Evolutionary conservation across 2,797 vertebrate genomes (phyloP), one percentile per base, ranked within the genome.

Genomic region (Channallabes apus): DNA sequence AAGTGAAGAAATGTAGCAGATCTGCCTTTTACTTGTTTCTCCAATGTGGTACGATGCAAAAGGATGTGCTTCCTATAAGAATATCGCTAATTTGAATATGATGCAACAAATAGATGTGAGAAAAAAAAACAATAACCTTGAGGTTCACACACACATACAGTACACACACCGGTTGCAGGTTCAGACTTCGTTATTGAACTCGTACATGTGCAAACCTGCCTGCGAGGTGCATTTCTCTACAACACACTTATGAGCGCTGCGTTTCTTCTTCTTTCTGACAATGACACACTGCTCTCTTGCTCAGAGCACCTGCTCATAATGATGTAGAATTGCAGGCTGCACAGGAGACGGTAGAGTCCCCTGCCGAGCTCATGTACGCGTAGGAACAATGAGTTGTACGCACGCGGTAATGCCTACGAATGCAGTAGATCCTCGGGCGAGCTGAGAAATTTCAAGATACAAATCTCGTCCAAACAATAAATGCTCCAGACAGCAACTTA

Each of bases 321-420:
- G 88, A 88, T 88, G 88, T 82, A 82, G 89, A 90, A 90, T 88
- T 88, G 88, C 87, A 85, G 90, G 67, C 87, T 72, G 82, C 77
- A 67, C 85, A 46, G 69, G 18, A 75, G 69, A 64, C 18, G 38
- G 17, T 22, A 15, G 85, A 79, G 73, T 83, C 85, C 85, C 88
- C 79, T 38, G 67, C 88, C 65, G 84, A 88, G 88, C 62, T 67
- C 32, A 15, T 17, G 54, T 20, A 24, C 12, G 51, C n/a, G 8
- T 58, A 58, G 58, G 51, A 77, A 77, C 54, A 77, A 77, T 27
- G 54, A 77, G 27, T 27, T 27, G 20, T 80, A 51, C 17, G 62
- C 27, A 6, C 2, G 2, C 61, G 51, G 79, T 29, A 80, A 80
- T 51, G 62, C 18, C 64, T 81, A 68, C 17, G 18, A 38, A 56